phyloP scores from a whole-genome alignment of 2,797 vertebrate genomes.

The Prionace glauca region DNA sequence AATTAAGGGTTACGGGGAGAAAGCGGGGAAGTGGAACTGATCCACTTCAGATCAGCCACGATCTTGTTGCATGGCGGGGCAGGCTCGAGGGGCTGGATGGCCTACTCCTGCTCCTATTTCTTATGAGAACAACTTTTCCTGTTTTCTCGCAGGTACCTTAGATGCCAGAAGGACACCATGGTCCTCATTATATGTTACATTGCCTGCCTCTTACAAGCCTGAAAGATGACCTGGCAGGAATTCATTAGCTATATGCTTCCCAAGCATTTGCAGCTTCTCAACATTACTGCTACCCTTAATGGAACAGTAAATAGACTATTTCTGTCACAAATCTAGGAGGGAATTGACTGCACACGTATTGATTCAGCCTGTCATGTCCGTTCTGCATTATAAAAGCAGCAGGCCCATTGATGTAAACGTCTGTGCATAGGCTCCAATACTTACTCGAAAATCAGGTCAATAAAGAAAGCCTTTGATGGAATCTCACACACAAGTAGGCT shows the following conservation, averaged over 20 bases:
- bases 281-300: constrained; percentile 28
- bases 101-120: no score
- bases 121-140: not conserved
- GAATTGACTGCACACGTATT: constrained; percentile 22
- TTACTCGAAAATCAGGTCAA: not conserved
- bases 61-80: no score
- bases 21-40: no score
- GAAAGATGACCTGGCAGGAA: not conserved
- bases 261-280: constrained; percentile 27
- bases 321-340: not conserved
- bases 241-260: not conserved
- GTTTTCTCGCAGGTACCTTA: not conserved
- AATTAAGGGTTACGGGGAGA: no score
- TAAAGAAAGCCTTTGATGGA: not conserved
- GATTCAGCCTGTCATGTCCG: constrained; percentile 30
- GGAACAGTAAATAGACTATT: constrained; percentile 32
- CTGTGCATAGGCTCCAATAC: not conserved
- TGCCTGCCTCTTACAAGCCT: not conserved
- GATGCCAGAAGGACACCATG: not conserved
- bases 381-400: constrained; percentile 13
- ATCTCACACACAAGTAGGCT: not conserved
- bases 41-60: no score
- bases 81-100: no score
- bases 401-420: not conserved
- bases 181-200: not conserved